Evolutionary conservation across 1,140 invertebrate species (phyloP).

Genomic region (Philopotamus ludificatus): DNA sequence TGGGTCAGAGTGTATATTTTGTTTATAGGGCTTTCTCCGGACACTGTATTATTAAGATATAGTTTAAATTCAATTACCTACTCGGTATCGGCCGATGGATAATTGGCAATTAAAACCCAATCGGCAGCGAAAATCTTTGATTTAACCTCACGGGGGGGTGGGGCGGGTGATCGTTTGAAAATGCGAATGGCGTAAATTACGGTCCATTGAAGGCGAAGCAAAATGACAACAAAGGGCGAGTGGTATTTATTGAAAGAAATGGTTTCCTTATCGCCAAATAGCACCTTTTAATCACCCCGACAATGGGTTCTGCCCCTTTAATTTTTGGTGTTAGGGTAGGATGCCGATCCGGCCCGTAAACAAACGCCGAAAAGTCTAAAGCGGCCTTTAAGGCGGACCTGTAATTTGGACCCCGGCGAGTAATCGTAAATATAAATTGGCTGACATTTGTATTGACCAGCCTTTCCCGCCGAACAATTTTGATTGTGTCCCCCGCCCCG

Average conservation of each 20-base stretch:
- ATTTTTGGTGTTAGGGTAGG: slow-evolving; percentile 1
- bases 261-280: slow-evolving; percentile 26
- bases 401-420: slow-evolving; percentile 7
- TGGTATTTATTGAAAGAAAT: slow-evolving; percentile 30
- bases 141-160: background rate
- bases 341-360: slow-evolving; percentile 11
- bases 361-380: slow-evolving; percentile 25
- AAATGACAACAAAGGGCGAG: slow-evolving; percentile 21
- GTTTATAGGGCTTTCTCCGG: no score
- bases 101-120: background rate
- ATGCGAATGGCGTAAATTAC: slow-evolving; percentile 4
- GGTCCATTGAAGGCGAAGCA: slow-evolving; percentile 6
- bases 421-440: slow-evolving; percentile 24
- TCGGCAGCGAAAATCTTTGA: background rate
- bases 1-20: no score
- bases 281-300: slow-evolving; percentile 25
- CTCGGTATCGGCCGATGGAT: background rate
- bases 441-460: slow-evolving; percentile 11
- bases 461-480: no score
- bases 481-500: no score
- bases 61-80: no score
- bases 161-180: background rate
- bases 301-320: slow-evolving; percentile 1
- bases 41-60: no score
- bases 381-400: slow-evolving; percentile 15